These are phyloP conservation scores for Wiebesia pumilae DNA, from an alignment of 1,140 invertebrate species.

Conservation along the genomic window DNA sequence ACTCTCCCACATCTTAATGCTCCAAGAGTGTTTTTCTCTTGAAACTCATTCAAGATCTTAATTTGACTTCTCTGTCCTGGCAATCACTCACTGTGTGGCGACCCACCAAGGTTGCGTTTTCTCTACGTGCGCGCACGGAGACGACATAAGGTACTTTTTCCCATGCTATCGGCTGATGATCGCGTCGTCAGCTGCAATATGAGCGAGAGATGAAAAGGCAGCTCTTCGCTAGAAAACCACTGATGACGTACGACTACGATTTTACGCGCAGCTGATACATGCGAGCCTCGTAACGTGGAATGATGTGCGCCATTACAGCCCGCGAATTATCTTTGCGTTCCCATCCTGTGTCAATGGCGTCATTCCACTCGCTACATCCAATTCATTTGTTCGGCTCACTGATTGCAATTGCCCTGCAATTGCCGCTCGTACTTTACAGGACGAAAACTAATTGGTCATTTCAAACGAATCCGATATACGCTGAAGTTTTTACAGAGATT, in stretches of 20 bases:
- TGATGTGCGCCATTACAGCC: not conserved
- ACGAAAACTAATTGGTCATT: not conserved
- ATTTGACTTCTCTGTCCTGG: not conserved
- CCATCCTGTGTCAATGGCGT: not conserved
- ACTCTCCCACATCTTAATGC: not conserved
- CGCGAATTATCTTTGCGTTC: not conserved
- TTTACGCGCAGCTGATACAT: not conserved
- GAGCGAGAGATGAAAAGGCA: not conserved
- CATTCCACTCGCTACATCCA: not conserved
- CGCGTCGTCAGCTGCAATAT: not conserved
- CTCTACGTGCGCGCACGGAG: not conserved
- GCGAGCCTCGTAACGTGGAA: not conserved
- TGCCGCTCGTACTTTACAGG: not conserved
- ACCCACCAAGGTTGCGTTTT: not conserved
- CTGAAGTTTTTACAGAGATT: not conserved
- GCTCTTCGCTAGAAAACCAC: not conserved
- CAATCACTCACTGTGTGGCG: not conserved
- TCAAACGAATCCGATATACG: not conserved
- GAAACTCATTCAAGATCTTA: not conserved
- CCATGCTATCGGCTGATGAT: not conserved
- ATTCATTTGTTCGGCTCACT: not conserved
- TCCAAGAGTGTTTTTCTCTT: not conserved
- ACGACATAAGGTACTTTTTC: not conserved
- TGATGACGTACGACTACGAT: not conserved
- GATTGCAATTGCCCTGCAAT: not conserved